phyloP scores from a whole-genome alignment of 2,113 vertebrate genomes.

The Callopanchax toddi region DNA sequence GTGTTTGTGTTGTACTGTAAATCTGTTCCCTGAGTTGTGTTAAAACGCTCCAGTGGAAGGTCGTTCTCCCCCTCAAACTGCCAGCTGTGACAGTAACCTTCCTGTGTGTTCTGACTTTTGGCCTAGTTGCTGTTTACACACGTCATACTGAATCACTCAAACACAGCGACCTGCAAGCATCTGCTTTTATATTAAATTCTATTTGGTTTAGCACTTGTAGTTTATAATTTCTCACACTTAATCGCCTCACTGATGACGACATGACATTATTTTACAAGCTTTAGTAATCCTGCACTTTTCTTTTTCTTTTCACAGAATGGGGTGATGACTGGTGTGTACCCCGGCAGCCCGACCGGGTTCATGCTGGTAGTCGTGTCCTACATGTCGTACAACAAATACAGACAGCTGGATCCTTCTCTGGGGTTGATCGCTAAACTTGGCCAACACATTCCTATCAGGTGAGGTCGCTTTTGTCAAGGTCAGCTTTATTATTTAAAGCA shows the following conservation, averaged over 20 bases:
- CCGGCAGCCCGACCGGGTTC: slow-evolving; percentile 93
- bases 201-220: neutral
- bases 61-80: slow-evolving; percentile 10
- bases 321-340: slow-evolving; percentile 95
- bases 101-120: slow-evolving; percentile 45
- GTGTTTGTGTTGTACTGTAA: neutral
- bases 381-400: slow-evolving; percentile 89
- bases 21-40: neutral
- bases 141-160: slow-evolving; percentile 11
- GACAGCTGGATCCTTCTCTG: slow-evolving; percentile 89
- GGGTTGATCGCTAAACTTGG: slow-evolving; percentile 90
- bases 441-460: slow-evolving; percentile 87
- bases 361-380: slow-evolving; percentile 92
- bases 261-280: too few relatives aligned
- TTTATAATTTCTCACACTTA: neutral
- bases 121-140: slow-evolving; percentile 42
- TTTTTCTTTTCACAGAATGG: slow-evolving; percentile 85
- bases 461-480: slow-evolving; percentile 48
- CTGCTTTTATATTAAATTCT: neutral
- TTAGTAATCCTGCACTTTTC: slow-evolving; percentile 19
- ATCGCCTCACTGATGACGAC: too few relatives aligned
- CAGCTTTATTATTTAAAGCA: neutral
- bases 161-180: slow-evolving; percentile 13
- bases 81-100: slow-evolving; percentile 30
- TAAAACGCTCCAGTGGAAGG: slow-evolving; percentile 7